These are phyloP conservation scores for Meriones unguiculatus DNA, from an alignment of 2,113 vertebrate species.

Conservation along the genomic window DNA sequence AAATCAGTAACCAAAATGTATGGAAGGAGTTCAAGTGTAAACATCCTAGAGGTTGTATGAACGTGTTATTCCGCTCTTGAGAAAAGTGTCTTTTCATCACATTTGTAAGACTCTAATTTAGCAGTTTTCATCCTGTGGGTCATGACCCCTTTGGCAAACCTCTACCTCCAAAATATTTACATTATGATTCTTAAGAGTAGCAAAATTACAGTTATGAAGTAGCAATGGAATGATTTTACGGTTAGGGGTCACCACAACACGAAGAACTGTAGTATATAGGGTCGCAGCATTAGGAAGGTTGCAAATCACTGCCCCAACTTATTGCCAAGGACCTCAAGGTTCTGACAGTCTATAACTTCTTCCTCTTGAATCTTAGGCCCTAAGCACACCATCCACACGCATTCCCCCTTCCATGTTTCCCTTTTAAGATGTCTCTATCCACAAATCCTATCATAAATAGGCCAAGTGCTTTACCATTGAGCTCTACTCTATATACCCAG, in stretches of 20 bases:
- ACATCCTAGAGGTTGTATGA: background rate
- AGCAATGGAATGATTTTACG: background rate
- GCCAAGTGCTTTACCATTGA: background rate
- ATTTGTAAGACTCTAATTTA: background rate
- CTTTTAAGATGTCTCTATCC: background rate
- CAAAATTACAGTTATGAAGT: background rate
- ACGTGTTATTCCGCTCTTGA: background rate
- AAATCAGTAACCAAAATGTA: background rate
- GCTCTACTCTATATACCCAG: background rate
- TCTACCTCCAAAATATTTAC: background rate
- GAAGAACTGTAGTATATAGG: background rate
- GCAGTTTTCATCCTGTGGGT: background rate
- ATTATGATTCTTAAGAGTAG: background rate
- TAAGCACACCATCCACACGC: background rate
- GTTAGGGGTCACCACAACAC: too few relatives aligned
- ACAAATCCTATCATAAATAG: background rate
- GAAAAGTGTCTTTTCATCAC: background rate
- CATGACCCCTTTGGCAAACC: background rate
- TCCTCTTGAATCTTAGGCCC: background rate
- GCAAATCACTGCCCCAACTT: background rate
- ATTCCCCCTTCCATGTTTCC: background rate
- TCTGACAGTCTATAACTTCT: background rate
- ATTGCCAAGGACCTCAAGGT: background rate
- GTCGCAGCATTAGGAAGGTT: background rate
- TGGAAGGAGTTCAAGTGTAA: background rate